Evolutionary conservation across 2,113 vertebrate genomes (phyloP), one percentile per base, ranked within the genome.

Genomic region (Atrichornis clamosus): DNA sequence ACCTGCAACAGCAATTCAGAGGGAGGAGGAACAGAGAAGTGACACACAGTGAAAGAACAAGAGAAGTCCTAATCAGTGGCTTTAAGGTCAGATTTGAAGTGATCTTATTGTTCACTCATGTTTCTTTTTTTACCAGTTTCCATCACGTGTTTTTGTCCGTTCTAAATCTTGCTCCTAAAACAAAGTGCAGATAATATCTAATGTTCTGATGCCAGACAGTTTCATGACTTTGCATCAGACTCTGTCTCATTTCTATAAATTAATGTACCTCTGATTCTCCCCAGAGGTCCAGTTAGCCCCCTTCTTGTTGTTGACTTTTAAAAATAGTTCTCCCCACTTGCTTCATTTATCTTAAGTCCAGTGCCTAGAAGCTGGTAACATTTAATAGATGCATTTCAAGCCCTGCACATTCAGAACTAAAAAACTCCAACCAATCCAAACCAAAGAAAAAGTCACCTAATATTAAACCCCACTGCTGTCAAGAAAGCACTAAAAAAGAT

Each of bases 121-220:
- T 52, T 75, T 72, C 53, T 59, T 93, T 88, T 74, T 64, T 93
- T 46, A 50, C 9, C 19, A 63, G 46, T 92, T 93, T 78, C 79
- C 32, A 33, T 87, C 88, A 84, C 2, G 0, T 88, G 90, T 41
- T 94, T 93, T 52, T 93, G 12, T 68, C 52, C 42, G 37, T 68
- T 92, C 53, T 70, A 72, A 59, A 75, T 64, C 56, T 91, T 86
- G 12, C 35, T 39, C 7, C 33, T 74, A 23, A 52, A 67, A 86
- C 73, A 87, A 95, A 95, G 44, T 70, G 24, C 52, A 75, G 22
- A 60, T 80, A 70, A 92, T 83, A 89, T 90, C 68, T 94, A 87
- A 84, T 75, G 52, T 91, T 76, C 65, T 94, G 41, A 44, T 70
- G 50, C 56, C 67, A 90, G 64, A 15, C 10, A 73, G 35, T 37